These are phyloP conservation scores for Phyllostomus discolor DNA, from an alignment of 2,113 vertebrate species.

Conservation along the genomic window DNA sequence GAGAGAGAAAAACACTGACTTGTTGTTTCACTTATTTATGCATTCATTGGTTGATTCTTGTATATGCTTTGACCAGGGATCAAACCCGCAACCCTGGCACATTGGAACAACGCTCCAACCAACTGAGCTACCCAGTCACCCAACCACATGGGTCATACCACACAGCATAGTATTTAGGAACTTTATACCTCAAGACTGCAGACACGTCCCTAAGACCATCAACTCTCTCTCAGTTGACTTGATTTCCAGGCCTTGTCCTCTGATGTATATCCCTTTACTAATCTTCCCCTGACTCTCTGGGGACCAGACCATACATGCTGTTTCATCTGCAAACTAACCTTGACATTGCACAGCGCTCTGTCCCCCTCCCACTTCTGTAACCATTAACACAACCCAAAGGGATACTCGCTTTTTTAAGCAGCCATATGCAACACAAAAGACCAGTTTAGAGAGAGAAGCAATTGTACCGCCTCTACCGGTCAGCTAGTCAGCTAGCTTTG, in stretches of 20 bases:
- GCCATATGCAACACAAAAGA: not conserved
- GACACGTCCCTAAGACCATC: not conserved
- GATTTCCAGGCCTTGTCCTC: constrained; percentile 14
- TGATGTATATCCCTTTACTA: constrained; percentile 5
- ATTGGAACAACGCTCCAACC: not conserved
- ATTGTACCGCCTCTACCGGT: not conserved
- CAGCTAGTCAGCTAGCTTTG: not conserved
- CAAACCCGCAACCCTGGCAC: not conserved
- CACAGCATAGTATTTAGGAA: not conserved
- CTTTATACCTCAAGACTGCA: not conserved
- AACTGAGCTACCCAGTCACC: not conserved
- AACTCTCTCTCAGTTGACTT: not conserved
- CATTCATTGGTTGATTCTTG: no score
- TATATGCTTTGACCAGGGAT: no score
- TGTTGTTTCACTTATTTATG: no score
- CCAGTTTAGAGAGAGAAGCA: constrained; percentile 28
- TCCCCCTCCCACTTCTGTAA: constrained; percentile 34
- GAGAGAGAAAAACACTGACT: no score
- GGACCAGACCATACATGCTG: constrained; percentile 23
- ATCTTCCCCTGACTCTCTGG: not conserved
- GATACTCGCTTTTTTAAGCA: not conserved
- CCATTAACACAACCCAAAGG: not conserved
- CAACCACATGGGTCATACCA: not conserved
- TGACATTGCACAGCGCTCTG: constrained; percentile 22
- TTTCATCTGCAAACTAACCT: constrained; percentile 6